Conservation (phyloP, 2,888 invertebrate species). For the Nezara viridula region DNA sequence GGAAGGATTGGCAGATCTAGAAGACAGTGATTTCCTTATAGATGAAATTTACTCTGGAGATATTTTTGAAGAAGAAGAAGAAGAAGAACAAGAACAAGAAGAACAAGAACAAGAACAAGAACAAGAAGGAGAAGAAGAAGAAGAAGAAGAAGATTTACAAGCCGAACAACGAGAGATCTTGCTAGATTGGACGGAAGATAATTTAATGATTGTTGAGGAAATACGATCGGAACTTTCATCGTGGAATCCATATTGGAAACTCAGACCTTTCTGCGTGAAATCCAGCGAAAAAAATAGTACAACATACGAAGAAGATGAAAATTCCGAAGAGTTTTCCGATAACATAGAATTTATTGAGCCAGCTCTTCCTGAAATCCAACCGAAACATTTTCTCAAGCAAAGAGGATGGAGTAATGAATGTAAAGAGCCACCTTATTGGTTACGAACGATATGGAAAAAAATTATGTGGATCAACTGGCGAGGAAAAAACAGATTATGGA, state of each 20-base stretch:
- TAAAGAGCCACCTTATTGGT: not conserved
- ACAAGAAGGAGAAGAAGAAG: too few species aligned
- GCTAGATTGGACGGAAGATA: not conserved
- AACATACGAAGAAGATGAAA: not conserved
- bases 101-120: too few species aligned
- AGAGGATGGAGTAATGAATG: not conserved
- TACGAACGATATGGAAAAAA: not conserved
- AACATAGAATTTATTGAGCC: not conserved
- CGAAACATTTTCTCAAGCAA: not conserved
- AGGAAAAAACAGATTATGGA: not conserved
- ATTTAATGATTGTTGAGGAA: not conserved
- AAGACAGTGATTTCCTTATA: not conserved
- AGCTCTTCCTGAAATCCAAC: not conserved
- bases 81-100: too few species aligned
- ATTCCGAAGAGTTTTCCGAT: not conserved
- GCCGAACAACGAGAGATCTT: not conserved
- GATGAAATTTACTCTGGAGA: not conserved
- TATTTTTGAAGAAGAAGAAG: not conserved
- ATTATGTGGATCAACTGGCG: slow-evolving; percentile 11
- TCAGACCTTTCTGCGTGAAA: not conserved
- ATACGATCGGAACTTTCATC: not conserved
- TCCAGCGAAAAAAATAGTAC: not conserved
- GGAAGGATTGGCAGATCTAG: not conserved
- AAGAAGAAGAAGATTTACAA: not conserved
- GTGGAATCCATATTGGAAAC: not conserved